Percentiles rank a stretch among this genome's conserved stretches.
Evolutionary conservation across 2,797 vertebrate species (phyloP).

Genomic region (Lepus oiostolus): DNA sequence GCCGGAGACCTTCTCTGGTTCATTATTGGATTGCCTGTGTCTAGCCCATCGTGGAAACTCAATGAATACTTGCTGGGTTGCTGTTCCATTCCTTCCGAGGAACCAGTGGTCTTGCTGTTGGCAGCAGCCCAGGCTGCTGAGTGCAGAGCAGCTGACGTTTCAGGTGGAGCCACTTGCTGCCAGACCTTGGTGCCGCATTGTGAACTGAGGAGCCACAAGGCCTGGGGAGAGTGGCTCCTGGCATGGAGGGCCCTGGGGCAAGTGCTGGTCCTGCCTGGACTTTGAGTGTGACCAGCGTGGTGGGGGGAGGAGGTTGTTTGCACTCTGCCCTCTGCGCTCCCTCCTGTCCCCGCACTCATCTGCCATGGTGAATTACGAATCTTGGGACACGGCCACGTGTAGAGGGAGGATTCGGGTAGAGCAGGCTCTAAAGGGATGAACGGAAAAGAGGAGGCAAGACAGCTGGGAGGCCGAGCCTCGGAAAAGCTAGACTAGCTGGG

Average conservation of each 20-base stretch:
- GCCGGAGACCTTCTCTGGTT: neutral
- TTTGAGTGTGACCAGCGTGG: neutral
- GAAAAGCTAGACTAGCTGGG: neutral
- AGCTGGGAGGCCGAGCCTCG: neutral
- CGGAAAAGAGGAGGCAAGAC: neutral
- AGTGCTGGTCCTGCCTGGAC: neutral
- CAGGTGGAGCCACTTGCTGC: neutral
- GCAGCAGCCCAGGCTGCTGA: neutral
- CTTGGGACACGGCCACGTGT: neutral
- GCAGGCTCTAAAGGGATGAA: neutral
- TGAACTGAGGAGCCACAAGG: neutral
- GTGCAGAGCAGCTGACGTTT: slow-evolving; percentile 34
- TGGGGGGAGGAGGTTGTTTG: neutral
- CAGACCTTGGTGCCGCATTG: neutral
- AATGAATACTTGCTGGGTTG: neutral
- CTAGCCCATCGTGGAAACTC: too few species aligned
- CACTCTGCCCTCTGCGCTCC: neutral
- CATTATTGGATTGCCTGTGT: neutral
- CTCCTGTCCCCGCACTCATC: neutral
- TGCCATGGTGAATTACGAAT: slow-evolving; percentile 53
- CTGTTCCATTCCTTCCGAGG: neutral
- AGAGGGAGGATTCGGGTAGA: neutral
- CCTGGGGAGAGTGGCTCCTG: slow-evolving; percentile 25
- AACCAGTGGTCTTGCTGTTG: neutral
- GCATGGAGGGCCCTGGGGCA: neutral